phyloP scores from a whole-genome alignment of 2,113 vertebrate species.

The Ondatra zibethicus region DNA sequence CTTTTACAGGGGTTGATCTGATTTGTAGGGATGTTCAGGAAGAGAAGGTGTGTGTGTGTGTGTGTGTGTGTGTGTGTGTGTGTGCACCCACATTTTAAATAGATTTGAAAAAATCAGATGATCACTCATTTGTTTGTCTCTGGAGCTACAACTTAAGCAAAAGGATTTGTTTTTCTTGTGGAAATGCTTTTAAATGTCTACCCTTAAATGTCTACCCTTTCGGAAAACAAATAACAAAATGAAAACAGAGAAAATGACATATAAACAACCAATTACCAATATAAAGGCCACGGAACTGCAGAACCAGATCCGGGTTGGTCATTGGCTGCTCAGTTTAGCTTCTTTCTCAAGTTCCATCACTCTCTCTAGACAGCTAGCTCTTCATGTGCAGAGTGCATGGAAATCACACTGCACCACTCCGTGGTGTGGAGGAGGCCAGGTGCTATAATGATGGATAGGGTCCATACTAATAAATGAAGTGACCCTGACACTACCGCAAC shows the following conservation, averaged over 20 bases:
- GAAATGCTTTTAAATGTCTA: constrained; percentile 12
- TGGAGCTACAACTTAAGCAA: constrained; percentile 6
- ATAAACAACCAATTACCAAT: neutral
- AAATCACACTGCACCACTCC: neutral
- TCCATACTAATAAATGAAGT: neutral
- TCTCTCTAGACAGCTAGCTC: neutral
- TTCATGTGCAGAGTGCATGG: neutral
- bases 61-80: neutral
- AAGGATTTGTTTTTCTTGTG: constrained; percentile 15
- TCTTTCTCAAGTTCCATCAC: neutral
- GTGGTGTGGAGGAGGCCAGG: neutral
- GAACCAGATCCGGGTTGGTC: neutral
- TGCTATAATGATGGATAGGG: neutral
- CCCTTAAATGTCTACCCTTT: neutral
- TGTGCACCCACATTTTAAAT: neutral
- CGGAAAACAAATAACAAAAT: neutral
- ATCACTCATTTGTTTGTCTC: neutral
- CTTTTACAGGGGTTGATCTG: constrained; percentile 49
- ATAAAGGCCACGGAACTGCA: neutral
- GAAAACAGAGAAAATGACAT: neutral
- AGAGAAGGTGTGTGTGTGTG: neutral
- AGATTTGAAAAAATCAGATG: constrained; percentile 21
- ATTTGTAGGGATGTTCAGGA: constrained; percentile 63
- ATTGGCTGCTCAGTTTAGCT: neutral
- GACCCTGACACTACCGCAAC: neutral